Base-by-base conservation (phyloP, 2,888 invertebrate species). In the Lycia hirtaria region DNA sequence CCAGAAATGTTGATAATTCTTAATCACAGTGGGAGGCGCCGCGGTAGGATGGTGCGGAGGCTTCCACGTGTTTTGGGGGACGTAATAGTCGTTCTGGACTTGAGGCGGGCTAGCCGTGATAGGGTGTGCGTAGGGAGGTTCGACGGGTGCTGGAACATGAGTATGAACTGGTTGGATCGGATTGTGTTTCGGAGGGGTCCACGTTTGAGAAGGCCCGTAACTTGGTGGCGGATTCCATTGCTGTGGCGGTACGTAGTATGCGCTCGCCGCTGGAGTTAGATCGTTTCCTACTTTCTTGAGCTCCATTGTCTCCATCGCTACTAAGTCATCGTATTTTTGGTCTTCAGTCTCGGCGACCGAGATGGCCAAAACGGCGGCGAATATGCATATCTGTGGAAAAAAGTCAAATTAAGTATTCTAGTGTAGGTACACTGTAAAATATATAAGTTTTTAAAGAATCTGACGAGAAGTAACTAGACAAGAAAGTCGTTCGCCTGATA, bases 1-100 rank as follows among this genome's bases (percentile, higher is more conserved):
- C 43, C 92, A 91, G 40, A 74, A 76, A 32, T 66, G 76, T 55
- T 88, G 88, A 54, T 88, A 89, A 65, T 93, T 91, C 73, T 89
- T 92, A 72, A 93, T 84, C 33, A 93, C 83, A 1, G 91, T 73
- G 0, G 81, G 79, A 0, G 87, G 80, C 0, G 90, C 87, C 1
- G 81, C 81, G 0, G 75, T 60, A 1, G 76, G 44, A 19, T 72
- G 55, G 32, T 69, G 48, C 0, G 75, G 75, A 0, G 68, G 62
- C 26, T 30, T 66, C 69, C 72, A 78, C 2, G 58, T 69, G 44
- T 48, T 60, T 56, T 12, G 60, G 53, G 14, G 65, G 47, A 15
- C 14, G 14, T 33, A 33, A 37, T 77, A 72, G 51, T 76, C 72
- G 15, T 44, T 56, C 44, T 56, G 56, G 4, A 55, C 45, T 24